These are phyloP conservation scores for Ophraella communa DNA, from an alignment of 2,888 invertebrate genomes.

Conservation along the genomic window DNA sequence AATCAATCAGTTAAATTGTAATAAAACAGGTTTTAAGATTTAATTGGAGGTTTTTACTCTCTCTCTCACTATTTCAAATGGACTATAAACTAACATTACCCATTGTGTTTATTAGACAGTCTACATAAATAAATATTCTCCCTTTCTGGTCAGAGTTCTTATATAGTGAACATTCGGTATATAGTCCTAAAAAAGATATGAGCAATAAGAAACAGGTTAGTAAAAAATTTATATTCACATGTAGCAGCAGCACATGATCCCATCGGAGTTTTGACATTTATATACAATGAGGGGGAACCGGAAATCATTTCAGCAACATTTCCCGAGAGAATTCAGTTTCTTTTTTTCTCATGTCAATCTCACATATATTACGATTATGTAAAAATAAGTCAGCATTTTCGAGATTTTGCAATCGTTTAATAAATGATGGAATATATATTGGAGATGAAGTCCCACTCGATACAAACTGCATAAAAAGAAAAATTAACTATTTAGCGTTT, in stretches of 20 bases:
- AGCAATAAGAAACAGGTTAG: background rate
- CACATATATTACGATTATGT: constrained; percentile 38
- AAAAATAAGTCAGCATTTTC: constrained; percentile 36
- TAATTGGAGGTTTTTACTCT: no score
- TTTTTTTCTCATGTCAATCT: constrained; percentile 40
- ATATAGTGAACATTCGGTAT: no score
- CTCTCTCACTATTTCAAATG: no score
- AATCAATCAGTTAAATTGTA: no score
- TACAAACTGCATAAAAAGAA: background rate
- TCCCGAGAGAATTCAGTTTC: constrained; percentile 43
- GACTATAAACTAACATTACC: no score
- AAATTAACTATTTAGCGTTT: no score
- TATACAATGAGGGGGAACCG: constrained; percentile 40
- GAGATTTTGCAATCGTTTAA: constrained; percentile 24
- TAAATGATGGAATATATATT: constrained; percentile 22
- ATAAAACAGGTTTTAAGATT: no score
- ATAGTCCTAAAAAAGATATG: background rate
- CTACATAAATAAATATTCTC: no score
- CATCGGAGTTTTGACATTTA: constrained; percentile 37
- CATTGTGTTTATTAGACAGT: no score
- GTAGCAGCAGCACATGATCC: constrained; percentile 39
- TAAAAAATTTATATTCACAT: constrained; percentile 42
- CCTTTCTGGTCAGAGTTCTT: no score
- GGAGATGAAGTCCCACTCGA: no score
- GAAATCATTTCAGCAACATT: constrained; percentile 45